Evolutionary conservation across 2,888 invertebrate species (phyloP), one percentile per base, ranked within the genome.

Genomic region (Brachyptera risi): DNA sequence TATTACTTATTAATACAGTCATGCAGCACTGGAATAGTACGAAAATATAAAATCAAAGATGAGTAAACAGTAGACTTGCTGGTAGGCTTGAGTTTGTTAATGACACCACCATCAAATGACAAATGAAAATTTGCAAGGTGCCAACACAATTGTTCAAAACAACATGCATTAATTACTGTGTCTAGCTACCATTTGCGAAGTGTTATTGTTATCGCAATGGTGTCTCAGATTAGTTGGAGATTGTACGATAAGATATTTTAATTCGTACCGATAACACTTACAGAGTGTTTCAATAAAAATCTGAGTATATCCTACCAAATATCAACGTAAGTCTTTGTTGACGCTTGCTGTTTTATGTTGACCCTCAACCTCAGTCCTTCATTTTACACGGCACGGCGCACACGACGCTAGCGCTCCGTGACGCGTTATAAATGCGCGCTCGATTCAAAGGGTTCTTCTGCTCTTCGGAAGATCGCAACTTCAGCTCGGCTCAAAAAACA

Each of bases 271-370:
- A 15, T 56, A 31, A 31, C 31, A 31, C n/a, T n/a, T n/a, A 31
- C 31, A 31, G 5, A 7, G 31, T 31, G 5, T 31, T 7, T 31
- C 5, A 31, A 31, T 31, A 5, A 31, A 31, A 31, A 31, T 31
- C n/a, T n/a, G n/a, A n/a, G n/a, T n/a, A n/a, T n/a, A n/a, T n/a
- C 5, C 5, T 31, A 5, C 11, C 31, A 31, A 11, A 11, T 31
- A 31, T 47, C 31, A 19, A 11, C 21, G 47, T 5, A 15, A 21
- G 42, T 37, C 60, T 60, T 60, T 60, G 60, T 60, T 60, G 60
- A 60, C 60, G 60, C 60, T 60, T 23, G 27, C 47, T 47, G 47
- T 47, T 47, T 24, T 17, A 21, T 47, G 47, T 47, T 47, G 47
- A 47, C 47, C 47, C 47, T 47, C 47, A 47, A 47, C 47, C 23